Evolutionary conservation across 1,140 invertebrate species (phyloP).

Genomic region (Zaprionus nigranus): DNA sequence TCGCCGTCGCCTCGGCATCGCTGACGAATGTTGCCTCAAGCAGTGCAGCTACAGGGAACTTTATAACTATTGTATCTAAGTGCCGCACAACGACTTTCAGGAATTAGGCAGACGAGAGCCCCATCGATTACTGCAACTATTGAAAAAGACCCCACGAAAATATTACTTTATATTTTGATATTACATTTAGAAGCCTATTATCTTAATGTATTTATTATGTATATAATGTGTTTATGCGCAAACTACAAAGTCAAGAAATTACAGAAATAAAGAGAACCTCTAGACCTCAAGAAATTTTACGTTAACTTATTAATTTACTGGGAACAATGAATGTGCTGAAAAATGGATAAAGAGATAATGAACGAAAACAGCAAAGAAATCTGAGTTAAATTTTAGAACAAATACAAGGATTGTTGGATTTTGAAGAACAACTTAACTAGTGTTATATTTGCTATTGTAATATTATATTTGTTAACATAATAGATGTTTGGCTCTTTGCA

Average conservation of each 20-base stretch:
- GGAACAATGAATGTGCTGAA: too few species aligned
- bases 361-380: background rate
- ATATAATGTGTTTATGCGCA: background rate
- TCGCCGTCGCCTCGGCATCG: constrained; percentile 15
- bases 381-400: background rate
- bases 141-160: background rate
- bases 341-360: too few species aligned
- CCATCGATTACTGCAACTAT: background rate
- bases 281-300: background rate
- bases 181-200: background rate
- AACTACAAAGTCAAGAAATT: background rate
- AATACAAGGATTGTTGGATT: background rate
- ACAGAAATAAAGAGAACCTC: background rate
- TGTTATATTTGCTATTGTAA: too few species aligned
- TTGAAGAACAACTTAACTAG: too few species aligned
- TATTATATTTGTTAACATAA: too few species aligned
- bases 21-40: constrained; percentile 25
- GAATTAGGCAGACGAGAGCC: background rate
- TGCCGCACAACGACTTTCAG: background rate
- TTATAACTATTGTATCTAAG: constrained; percentile 8
- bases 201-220: constrained; percentile 1
- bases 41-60: constrained; percentile 5
- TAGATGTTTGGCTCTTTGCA: too few species aligned
- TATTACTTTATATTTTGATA: background rate
- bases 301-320: background rate